Evolutionary conservation across 2,113 vertebrate species (phyloP), one percentile per base, ranked within the genome.

Genomic region (Odobenus rosmarus): DNA sequence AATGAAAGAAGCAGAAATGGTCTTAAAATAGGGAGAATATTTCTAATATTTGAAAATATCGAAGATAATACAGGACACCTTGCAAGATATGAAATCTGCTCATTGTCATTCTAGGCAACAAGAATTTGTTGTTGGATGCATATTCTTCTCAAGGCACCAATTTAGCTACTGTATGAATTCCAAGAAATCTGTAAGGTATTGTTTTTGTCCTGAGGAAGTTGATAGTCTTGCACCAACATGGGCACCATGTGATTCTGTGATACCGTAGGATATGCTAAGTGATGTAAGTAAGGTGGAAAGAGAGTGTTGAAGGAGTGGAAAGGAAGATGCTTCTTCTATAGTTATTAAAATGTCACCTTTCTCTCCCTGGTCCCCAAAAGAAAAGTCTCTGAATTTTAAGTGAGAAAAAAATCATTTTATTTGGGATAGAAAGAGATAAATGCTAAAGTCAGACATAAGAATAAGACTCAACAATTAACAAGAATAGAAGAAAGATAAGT

Each of bases 401-500:
- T 77, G 39, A 39, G 23, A 49, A 77, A 49, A 92, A 55, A 72
- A 93, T 76, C 42, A 28, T 82, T 96, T 85, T 64, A 69, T 64
- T 93, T 69, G 62, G 26, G n/a, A 55, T 55, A 86, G 51, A 94
- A 89, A 85, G 72, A 97, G 31, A 93, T 51, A 95, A 90, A 80
- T 18, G 96, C 33, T 90, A 55, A 89, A 61, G 98, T 97, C 81
- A 90, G 62, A 89, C 46, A 90, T 42, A 93, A 98, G 92, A 93
- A 81, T 89, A 96, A 98, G 71, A 97, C 86, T 97, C 87, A 95
- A 97, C 84, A 96, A 96, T 97, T 97, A 98, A 84, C 93, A 95
- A 85, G 96, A 96, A 97, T 77, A 98, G 98, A 98, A 98, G 97
- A 98, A 98, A 98, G 96, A 96, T 42, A 84, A 72, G 90, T 81